Base-by-base conservation (phyloP, 2,888 invertebrate genomes). In the Eristalis pertinax region DNA sequence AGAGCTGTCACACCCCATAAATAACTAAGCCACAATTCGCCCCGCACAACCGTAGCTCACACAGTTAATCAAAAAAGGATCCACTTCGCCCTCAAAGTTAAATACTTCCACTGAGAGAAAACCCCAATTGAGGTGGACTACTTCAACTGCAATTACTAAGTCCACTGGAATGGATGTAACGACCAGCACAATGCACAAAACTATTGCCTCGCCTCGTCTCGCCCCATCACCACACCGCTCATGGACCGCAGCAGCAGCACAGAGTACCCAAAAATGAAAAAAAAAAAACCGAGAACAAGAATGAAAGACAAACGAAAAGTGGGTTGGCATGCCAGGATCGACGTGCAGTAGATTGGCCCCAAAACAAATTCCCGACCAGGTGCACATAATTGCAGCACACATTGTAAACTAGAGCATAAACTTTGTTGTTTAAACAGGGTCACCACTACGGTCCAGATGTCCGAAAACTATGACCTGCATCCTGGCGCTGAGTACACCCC, bases 361-460 rank as follows among this genome's bases (percentile, higher is more conserved):
- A 50, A 50, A 78, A 77, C 82, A 72, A 86, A 78, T 82, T 86
- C 78, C 75, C 78, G 74, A 86, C 62, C 86, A 86, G 86, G 86
- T 86, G 86, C 86, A 86, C 78, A 86, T 86, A 86, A 86, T 86
- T 86, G 86, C 78, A 75, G 86, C 74, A 83, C 86, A 86, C 86
- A 86, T 86, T 86, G 86, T 83, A 86, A 86, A 86, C 72, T 86
- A 35, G 86, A 83, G 86, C 83, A 83, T 83, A 86, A 83, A 86
- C 78, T 86, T 83, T 86, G 86, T 83, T 83, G 75, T 86, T 83
- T 78, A 78, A 86, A 86, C 83, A 86, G 63, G 86, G 83, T 78
- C 86, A 79, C 78, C 83, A 58, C 68, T 69, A 43, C 74, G 29
- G 65, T 77, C 73, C 60, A 75, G 64, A 41, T 67, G 69, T 73